phyloP scores from a whole-genome alignment of 2,888 invertebrate species.

The Rhagonycha fulva region DNA sequence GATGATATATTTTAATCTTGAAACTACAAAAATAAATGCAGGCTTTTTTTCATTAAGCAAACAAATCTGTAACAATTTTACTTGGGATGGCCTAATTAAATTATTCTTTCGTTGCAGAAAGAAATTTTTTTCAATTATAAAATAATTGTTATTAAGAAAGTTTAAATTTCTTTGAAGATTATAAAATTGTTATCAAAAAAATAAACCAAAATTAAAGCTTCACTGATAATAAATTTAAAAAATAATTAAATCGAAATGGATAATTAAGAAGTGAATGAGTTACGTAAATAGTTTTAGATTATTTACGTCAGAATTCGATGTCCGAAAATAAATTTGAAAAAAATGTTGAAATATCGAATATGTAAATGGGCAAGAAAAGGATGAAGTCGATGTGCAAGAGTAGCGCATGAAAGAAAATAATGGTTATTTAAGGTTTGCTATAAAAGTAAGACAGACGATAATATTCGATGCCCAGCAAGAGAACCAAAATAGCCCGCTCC shows the following conservation, averaged over 20 bases:
- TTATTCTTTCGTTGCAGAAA: neutral
- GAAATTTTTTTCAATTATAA: neutral
- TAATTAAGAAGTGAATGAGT: neutral
- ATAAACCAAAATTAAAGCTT: neutral
- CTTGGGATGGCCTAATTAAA: neutral
- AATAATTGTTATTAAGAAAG: neutral
- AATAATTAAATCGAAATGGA: neutral
- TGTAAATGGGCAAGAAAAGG: neutral
- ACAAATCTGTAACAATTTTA: neutral
- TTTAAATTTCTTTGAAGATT: neutral
- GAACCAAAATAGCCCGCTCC: slow-evolving; percentile 43
- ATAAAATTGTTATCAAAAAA: neutral
- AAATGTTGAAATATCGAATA: neutral
- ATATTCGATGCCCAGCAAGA: slow-evolving; percentile 24
- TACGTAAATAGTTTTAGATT: neutral
- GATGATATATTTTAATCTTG: neutral
- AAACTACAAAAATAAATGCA: neutral
- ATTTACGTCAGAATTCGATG: slow-evolving; percentile 1
- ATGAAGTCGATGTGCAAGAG: neutral
- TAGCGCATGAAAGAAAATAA: slow-evolving; percentile 12
- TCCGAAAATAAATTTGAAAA: neutral
- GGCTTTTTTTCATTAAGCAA: neutral
- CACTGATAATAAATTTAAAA: neutral
- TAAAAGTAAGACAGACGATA: slow-evolving; percentile 22
- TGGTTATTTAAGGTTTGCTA: slow-evolving; percentile 7